Base-by-base conservation (phyloP, 2,113 vertebrate genomes). In the Mola mola region DNA sequence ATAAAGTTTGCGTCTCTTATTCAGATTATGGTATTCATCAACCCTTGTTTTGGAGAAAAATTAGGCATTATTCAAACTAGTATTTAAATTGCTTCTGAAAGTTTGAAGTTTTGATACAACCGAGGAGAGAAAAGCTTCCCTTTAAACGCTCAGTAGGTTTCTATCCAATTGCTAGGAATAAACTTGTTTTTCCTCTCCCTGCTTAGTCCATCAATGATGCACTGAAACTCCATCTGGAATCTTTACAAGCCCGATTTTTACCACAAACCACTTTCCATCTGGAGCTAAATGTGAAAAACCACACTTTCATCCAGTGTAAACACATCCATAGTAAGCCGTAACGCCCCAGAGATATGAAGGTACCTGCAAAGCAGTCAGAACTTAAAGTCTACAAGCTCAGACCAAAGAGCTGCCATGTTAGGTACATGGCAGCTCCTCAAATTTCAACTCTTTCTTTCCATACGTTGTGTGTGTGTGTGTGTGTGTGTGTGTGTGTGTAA, bases 231-330 rank as follows among this genome's bases (percentile, higher is more conserved):
- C 31, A 31, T 16, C 22, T 33, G 36, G 44, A n/a, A 50, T 26
- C 44, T 28, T 28, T 25, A 16, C 33, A 38, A 47, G 19, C 15
- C 46, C n/a, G 55, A 66, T n/a, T 64, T 49, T 55, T 26, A 73
- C 53, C 53, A 73, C 68, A 48, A 44, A 52, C 59, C 37, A 41
- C 73, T 61, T 69, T 47, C 16, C 40, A 26, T 63, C 51, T 55
- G 62, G 63, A 67, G 22, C 49, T 57, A 20, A 56, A 57, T 40
- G 29, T 34, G 29, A 57, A 72, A 72, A 79, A 46, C 25, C 63
- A 17, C 37, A 12, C 20, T 25, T 58, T 48, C 19, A 40, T 58
- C 56, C 40, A 37, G 56, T 44, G 59, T 33, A 57, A 64, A 75
- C 53, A 66, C 2, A 37, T 21, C 28, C 17, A 36, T 6, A 20